Percentiles rank a stretch among this genome's conserved stretches.
These are phyloP conservation scores for Drosophila orena DNA, from an alignment of 1,140 invertebrate genomes.

Conservation along the genomic window DNA sequence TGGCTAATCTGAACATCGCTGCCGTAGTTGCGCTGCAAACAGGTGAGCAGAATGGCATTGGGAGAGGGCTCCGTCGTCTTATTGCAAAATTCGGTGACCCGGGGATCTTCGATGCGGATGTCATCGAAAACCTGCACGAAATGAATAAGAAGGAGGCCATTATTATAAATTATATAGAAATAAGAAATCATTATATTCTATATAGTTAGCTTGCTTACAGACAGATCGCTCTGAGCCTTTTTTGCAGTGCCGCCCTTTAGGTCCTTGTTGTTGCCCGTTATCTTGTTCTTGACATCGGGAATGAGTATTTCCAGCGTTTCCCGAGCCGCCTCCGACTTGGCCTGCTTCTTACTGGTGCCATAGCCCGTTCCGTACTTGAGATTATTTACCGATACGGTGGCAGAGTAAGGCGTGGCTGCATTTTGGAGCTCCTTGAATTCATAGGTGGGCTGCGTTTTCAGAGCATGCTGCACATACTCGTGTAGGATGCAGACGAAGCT, in stretches of 20 bases:
- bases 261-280: constrained; percentile 87
- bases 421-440: constrained; percentile 97
- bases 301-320: constrained; percentile 96
- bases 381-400: constrained; percentile 95
- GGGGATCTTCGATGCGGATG: constrained; percentile 96
- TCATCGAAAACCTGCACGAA: constrained; percentile 94
- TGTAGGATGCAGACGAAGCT: constrained; percentile 98
- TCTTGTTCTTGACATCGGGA: constrained; percentile 95
- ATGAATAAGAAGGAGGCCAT: neutral
- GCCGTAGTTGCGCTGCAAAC: constrained; percentile 96
- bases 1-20: constrained; percentile 95
- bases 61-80: constrained; percentile 98
- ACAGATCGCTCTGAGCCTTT: constrained; percentile 87
- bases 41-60: constrained; percentile 96
- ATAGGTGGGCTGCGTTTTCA: constrained; percentile 97
- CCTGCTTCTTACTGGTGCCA: constrained; percentile 97
- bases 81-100: constrained; percentile 96
- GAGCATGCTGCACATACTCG: constrained; percentile 97
- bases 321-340: constrained; percentile 96
- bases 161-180: too few relatives aligned
- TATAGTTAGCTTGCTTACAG: constrained; percentile 84
- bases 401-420: constrained; percentile 96
- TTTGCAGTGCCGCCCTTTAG: constrained; percentile 84
- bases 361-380: constrained; percentile 96
- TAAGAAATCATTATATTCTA: neutral